A percentile compares a stretch with the other conserved stretches of the same genome.
Evolutionary conservation across 2,113 vertebrate species (phyloP).

Genomic region (Phaethon lepturus): DNA sequence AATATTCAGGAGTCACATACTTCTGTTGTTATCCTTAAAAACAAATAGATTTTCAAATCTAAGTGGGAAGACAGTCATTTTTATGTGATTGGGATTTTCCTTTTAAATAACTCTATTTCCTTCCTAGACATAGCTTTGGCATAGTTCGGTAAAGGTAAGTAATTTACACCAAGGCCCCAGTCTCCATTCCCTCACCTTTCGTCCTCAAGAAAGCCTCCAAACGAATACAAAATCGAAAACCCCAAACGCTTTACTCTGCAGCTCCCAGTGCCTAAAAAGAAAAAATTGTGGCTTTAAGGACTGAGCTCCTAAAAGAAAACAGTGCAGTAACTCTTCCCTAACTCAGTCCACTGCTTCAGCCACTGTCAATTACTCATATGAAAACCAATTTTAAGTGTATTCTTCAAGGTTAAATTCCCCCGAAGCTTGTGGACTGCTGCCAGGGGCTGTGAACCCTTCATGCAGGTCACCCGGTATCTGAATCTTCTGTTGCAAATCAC

Average conservation of each 20-base stretch:
- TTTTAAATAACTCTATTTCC: neutral
- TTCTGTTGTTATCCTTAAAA: neutral
- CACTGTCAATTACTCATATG: conserved; percentile 16
- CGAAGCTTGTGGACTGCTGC: conserved; percentile 69
- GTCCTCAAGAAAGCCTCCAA: neutral
- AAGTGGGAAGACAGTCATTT: neutral
- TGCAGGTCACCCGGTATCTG: conserved; percentile 61
- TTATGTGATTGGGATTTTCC: neutral
- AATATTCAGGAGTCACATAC: neutral
- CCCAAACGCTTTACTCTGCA: neutral
- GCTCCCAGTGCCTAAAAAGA: neutral
- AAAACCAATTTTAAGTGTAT: conserved; percentile 58
- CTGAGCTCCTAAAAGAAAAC: neutral
- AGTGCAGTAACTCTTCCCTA: conserved; percentile 28
- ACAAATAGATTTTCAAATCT: neutral
- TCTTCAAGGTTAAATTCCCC: conserved; percentile 85
- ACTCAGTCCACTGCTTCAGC: conserved; percentile 27
- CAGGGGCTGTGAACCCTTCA: conserved; percentile 78
- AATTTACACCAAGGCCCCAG: neutral
- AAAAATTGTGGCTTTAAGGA: neutral
- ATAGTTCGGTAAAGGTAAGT: neutral
- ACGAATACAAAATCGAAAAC: neutral
- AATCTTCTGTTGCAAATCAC: conserved; percentile 73
- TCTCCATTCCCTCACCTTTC: neutral
- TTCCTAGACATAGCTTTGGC: neutral